Conservation (phyloP, 2,113 vertebrate species). For the Dipodomys spectabilis region DNA sequence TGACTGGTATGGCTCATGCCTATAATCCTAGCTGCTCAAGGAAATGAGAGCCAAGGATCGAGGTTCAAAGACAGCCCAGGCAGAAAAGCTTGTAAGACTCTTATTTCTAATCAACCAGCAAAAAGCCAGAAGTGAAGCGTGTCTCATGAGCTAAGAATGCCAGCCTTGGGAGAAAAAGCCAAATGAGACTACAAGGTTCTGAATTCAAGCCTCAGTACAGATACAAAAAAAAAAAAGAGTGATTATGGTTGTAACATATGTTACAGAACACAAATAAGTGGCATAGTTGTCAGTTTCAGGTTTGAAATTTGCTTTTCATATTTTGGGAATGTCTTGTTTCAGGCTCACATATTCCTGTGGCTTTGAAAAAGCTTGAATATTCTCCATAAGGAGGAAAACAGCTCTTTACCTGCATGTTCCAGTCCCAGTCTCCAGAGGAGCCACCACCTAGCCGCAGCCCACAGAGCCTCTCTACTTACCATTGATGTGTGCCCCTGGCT, state of each 20-base stretch:
- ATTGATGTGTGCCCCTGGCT: constrained; percentile 95
- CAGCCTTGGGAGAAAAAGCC: no score
- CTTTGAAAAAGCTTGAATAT: not conserved
- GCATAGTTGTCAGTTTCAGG: not conserved
- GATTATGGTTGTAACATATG: no score
- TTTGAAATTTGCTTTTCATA: not conserved
- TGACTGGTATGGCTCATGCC: not conserved
- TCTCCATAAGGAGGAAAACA: not conserved
- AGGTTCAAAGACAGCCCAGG: no score
- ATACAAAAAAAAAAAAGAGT: no score
- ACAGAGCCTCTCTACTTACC: constrained; percentile 85
- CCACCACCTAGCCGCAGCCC: not conserved
- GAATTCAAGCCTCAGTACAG: no score
- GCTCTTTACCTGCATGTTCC: not conserved
- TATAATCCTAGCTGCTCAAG: no score
- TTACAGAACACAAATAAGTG: not conserved
- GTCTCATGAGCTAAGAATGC: no score
- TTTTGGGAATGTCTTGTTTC: not conserved
- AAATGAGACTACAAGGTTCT: no score
- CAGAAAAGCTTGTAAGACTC: no score
- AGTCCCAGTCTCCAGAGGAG: not conserved
- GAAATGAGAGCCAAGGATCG: no score
- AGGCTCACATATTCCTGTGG: not conserved
- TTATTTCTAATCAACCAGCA: no score
- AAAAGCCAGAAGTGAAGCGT: no score